A percentile compares a stretch with the other conserved stretches of the same genome.
Evolutionary conservation across 2,888 invertebrate species (phyloP).

Genomic region (Serripes groenlandicus): DNA sequence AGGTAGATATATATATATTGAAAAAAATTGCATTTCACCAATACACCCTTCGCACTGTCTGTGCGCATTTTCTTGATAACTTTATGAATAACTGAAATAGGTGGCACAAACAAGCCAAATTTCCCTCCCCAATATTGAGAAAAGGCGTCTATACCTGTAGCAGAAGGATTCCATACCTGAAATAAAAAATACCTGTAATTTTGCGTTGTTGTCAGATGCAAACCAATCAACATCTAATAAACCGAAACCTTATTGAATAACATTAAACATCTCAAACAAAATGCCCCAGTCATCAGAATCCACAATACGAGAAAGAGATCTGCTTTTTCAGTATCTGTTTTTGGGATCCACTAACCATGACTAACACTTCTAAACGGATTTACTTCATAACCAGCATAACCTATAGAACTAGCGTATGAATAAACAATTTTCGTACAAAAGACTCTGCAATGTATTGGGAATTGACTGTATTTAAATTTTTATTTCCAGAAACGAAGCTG

Average conservation of each 20-base stretch:
- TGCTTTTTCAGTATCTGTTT: conserved; percentile 45
- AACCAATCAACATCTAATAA: conserved; percentile 44
- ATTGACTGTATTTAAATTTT: conserved; percentile 26
- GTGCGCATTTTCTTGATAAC: conserved; percentile 32
- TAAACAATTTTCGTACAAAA: conserved; percentile 42
- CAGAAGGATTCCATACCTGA: conserved; percentile 46
- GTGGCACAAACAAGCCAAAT: conserved; percentile 44
- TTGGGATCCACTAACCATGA: conserved; percentile 60
- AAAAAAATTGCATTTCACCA: too few species aligned
- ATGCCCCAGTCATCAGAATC: conserved; percentile 62
- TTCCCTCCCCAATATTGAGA: conserved; percentile 30
- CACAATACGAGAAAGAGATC: conserved; percentile 40
- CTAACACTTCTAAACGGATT: conserved; percentile 29
- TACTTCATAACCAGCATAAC: conserved; percentile 47
- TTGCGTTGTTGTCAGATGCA: conserved; percentile 39
- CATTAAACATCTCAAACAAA: conserved; percentile 21
- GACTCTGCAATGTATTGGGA: conserved; percentile 18
- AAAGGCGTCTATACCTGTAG: conserved; percentile 40
- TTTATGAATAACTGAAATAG: too few species aligned
- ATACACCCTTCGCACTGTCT: conserved; percentile 13
- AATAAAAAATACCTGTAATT: conserved; percentile 42
- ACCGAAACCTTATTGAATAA: conserved; percentile 31
- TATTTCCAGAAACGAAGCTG: conserved; percentile 35
- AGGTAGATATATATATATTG: too few species aligned
- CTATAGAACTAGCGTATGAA: conserved; percentile 36